These are phyloP conservation scores for Umimayanthus kanabou DNA, from an alignment of 92 coral and sea anemone species.

Conservation along the genomic window DNA sequence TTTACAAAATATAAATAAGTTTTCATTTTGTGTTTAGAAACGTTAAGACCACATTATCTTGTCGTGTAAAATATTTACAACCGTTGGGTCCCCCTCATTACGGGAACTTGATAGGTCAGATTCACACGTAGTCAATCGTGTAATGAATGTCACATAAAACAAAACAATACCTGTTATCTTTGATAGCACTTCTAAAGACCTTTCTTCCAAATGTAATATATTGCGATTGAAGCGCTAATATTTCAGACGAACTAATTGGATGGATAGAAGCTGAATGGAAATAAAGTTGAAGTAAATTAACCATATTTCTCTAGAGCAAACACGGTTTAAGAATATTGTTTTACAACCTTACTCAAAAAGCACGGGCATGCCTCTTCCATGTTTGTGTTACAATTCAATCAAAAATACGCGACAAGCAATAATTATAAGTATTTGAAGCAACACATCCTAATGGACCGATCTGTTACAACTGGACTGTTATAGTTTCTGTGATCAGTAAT, in stretches of 20 bases:
- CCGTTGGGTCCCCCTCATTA: background rate
- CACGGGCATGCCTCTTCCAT: background rate
- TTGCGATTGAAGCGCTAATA: background rate
- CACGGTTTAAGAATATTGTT: background rate
- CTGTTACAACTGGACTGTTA: too few species aligned
- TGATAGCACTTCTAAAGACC: background rate
- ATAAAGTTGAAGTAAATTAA: too few species aligned
- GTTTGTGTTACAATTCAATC: background rate
- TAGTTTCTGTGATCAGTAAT: too few species aligned
- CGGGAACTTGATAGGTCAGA: slow-evolving; percentile 2
- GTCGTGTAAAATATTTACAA: slow-evolving; percentile 40
- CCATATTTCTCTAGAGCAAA: too few species aligned
- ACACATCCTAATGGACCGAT: background rate
- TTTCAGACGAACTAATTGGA: background rate
- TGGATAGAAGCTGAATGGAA: background rate
- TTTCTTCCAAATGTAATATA: background rate
- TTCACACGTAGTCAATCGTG: background rate
- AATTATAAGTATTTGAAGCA: background rate
- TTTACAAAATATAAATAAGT: background rate
- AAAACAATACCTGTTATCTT: slow-evolving; percentile 9
- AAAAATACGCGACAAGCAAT: background rate
- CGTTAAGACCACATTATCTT: background rate
- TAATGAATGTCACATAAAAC: background rate
- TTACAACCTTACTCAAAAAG: too few species aligned
- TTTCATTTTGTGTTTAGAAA: background rate